phyloP scores from a whole-genome alignment of 2,888 invertebrate species.

The Anarsia innoxiella region DNA sequence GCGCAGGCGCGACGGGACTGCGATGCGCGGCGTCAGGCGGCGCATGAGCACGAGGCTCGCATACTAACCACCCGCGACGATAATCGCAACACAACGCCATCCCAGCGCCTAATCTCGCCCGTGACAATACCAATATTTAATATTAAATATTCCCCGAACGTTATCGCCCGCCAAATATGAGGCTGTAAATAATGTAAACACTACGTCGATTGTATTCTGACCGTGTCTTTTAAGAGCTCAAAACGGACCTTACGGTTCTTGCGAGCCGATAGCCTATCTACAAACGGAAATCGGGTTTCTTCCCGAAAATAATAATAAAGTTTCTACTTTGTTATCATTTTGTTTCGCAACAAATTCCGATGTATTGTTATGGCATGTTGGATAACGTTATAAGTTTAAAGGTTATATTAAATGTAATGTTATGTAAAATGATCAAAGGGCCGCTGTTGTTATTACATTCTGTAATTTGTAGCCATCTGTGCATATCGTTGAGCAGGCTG shows the following conservation, averaged over 20 bases:
- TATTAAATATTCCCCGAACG: slow-evolving; percentile 53
- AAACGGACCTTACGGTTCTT: slow-evolving; percentile 41
- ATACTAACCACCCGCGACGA: slow-evolving; percentile 59
- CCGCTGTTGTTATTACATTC: slow-evolving; percentile 20
- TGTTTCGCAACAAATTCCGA: not conserved
- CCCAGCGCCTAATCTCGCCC: slow-evolving; percentile 53
- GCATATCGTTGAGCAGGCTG: slow-evolving; percentile 27
- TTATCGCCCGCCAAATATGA: slow-evolving; percentile 57
- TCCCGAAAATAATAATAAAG: too few relatives aligned
- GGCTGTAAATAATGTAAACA: slow-evolving; percentile 42
- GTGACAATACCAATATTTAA: slow-evolving; percentile 58
- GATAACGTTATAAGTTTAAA: not conserved
- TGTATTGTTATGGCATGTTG: not conserved
- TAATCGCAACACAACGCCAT: slow-evolving; percentile 52
- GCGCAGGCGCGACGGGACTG: slow-evolving; percentile 34
- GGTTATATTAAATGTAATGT: not conserved
- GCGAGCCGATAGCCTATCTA: slow-evolving; percentile 31
- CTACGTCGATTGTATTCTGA: slow-evolving; percentile 44
- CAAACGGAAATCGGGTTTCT: not conserved
- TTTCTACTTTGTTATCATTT: too few relatives aligned
- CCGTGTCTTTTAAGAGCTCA: slow-evolving; percentile 39
- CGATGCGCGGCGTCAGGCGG: slow-evolving; percentile 56
- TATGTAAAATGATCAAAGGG: slow-evolving; percentile 19
- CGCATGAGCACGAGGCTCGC: slow-evolving; percentile 63
- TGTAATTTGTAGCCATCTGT: slow-evolving; percentile 38